Base-by-base conservation (phyloP, 2,113 vertebrate genomes). In the Dinomys branickii region DNA sequence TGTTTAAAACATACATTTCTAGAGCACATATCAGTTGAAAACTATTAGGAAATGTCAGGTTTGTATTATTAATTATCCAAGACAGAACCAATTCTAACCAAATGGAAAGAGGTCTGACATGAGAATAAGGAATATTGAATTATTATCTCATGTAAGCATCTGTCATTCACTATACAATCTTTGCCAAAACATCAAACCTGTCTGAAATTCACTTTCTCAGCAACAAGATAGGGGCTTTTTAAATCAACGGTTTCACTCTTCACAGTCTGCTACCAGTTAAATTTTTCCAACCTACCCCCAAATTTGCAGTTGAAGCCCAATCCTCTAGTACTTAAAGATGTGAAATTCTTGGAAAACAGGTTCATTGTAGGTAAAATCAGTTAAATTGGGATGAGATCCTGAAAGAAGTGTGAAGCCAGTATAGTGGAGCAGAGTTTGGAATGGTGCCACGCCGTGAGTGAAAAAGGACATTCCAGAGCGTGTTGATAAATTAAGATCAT, bases 1-100 rank as follows among this genome's bases (percentile, higher is more conserved):
- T 96, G 30, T 95, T 93, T 92, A 90, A 97, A 95, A 90, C 35
- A 85, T 59, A 3, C 52, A 89, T 26, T 90, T 80, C 56, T 89
- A 87, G 50, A 58, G 13, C 54, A 86, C 17, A 91, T 22, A 67
- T 56, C 63, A 94, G n/a, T 6, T 88, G 54, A 93, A 96, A 91
- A 89, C 50, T 93, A 20, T 16, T 33, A 67, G 67, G 24, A 95
- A 83, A 86, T 73, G n/a, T 38, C 75, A 94, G 22, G 80, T 94
- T 86, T 91, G 10, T 87, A n/a, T 47, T 6, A 47, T 28, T 95
- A 91, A 90, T 80, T 94, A 96, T 59, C 17, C 50, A 63, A 91
- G 91, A 56, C 20, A 75, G 22, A 92, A 89, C 87, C 26, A 95
- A 73, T 81, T 92, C 65, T 88, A 95, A 58, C 56, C 82, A 63